Evolutionary conservation across 2,113 vertebrate species (phyloP).

Genomic region (Plectropomus leopardus): DNA sequence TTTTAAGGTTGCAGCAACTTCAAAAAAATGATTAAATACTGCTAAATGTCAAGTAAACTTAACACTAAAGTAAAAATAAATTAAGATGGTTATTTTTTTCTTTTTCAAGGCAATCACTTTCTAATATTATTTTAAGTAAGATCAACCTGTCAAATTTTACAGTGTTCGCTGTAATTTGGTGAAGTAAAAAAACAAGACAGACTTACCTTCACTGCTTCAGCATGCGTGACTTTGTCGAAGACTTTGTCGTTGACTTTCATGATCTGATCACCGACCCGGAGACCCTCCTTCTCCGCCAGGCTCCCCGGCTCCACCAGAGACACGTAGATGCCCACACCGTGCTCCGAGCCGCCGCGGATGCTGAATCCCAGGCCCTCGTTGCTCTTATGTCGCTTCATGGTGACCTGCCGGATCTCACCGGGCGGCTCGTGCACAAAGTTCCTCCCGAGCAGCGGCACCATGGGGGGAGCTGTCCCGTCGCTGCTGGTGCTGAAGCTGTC

Average conservation of each 20-base stretch:
- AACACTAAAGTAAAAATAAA: no score
- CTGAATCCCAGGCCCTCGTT: slow-evolving; percentile 97
- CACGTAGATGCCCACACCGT: slow-evolving; percentile 97
- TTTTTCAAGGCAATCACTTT: no score
- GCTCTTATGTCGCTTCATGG: slow-evolving; percentile 92
- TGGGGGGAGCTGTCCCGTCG: slow-evolving; percentile 84
- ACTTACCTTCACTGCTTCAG: slow-evolving; percentile 95
- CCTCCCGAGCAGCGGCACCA: slow-evolving; percentile 82
- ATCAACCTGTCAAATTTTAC: no score
- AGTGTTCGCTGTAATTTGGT: no score
- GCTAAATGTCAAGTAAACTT: no score
- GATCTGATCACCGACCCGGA: slow-evolving; percentile 95
- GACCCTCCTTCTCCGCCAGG: slow-evolving; percentile 93
- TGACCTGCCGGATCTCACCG: slow-evolving; percentile 90
- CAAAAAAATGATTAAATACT: no score
- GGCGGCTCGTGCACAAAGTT: slow-evolving; percentile 84
- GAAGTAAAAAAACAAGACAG: neutral
- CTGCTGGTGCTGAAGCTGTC: slow-evolving; percentile 86
- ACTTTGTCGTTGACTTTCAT: slow-evolving; percentile 95
- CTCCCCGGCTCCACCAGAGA: slow-evolving; percentile 96
- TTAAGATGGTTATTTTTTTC: no score
- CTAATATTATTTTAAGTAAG: no score
- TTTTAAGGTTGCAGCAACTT: no score
- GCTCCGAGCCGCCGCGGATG: slow-evolving; percentile 96
- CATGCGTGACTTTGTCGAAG: slow-evolving; percentile 92